Evolutionary conservation across 2,888 invertebrate species (phyloP).

Genomic region (Parnassius glacialis): DNA sequence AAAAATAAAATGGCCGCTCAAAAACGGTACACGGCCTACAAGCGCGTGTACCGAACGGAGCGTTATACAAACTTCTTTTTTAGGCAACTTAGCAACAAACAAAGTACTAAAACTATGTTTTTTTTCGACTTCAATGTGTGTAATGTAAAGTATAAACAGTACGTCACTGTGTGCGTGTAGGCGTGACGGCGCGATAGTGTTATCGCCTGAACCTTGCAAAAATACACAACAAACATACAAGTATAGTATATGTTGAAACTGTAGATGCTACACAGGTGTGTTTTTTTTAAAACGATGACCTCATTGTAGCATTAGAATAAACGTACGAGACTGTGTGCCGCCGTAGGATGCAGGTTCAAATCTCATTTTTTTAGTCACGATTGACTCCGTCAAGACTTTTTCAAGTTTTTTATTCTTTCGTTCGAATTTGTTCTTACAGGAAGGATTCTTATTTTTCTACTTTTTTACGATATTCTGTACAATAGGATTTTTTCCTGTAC

Average conservation of each 20-base stretch:
- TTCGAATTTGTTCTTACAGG: no score
- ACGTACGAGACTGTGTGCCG: conserved; percentile 14
- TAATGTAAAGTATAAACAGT: conserved; percentile 31
- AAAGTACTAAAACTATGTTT: conserved; percentile 32
- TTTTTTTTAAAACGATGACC: conserved; percentile 25
- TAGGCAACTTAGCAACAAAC: conserved; percentile 67
- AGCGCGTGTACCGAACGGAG: conserved; percentile 9
- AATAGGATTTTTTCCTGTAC: no score
- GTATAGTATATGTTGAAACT: conserved; percentile 40
- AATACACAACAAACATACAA: conserved; percentile 73
- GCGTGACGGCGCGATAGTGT: conserved; percentile 70
- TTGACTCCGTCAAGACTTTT: no score
- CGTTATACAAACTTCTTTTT: conserved; percentile 44
- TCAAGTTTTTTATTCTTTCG: no score
- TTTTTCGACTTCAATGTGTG: conserved; percentile 33
- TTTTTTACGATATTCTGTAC: no score
- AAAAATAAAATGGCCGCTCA: conserved; percentile 16
- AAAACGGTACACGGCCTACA: conserved; percentile 11
- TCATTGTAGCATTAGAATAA: conserved; percentile 14
- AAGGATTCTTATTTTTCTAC: no score
- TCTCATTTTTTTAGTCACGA: background rate
- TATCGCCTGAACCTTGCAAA: conserved; percentile 76
- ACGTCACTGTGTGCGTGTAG: conserved; percentile 55
- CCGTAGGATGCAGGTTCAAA: conserved; percentile 7
- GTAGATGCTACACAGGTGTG: conserved; percentile 42